Evolutionary conservation across 64 coral and sea anemone genomes (phyloP), one percentile per base, ranked within the genome.

Genomic region (Montipora cactus): DNA sequence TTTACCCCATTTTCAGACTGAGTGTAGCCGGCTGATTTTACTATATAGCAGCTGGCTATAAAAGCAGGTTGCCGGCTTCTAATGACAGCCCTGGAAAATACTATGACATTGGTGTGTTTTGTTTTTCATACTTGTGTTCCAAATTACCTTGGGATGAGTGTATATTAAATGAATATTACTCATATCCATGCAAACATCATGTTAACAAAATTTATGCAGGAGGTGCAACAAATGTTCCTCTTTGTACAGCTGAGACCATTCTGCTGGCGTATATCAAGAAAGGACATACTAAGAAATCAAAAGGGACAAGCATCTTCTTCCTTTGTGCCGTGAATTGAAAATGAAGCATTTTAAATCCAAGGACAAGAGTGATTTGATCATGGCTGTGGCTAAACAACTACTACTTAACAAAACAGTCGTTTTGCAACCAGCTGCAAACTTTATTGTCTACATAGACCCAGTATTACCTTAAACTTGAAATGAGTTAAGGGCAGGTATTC

Each of bases 231-330:
- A 78, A 22, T 18, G 82, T 93, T 6, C 91, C 91, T 22, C 84
- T 93, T 67, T 47, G 69, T 8, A 93, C 91, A 67, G 91, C 91
- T 44, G 61, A 93, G 62, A 93, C 91, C 62, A 93, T 93, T 44
- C 22, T 93, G 37, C 57, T 93, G 52, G 44, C 46, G n/a, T 93
- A 87, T 67, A 88, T 93, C 44, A 77, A 93, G 76, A 93, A 93
- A 68, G 91, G 82, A 15, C 88, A 93, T 51, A 87, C 91, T 19
- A 93, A 59, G 81, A 93, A 80, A 25, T 93, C 18, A 93, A 93
- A 52, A 93, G 79, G 79, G 91, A 87, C 58, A 23, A 47, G 47
- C 91, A 93, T 44, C 73, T 93, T 87, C 37, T 79, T 68, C 25
- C 91, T 21, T 55, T 87, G 49, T 79, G 82, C 46, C 55, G 75